Evolutionary conservation across 2,113 vertebrate species (phyloP).

Genomic region (Aptenodytes patagonicus): DNA sequence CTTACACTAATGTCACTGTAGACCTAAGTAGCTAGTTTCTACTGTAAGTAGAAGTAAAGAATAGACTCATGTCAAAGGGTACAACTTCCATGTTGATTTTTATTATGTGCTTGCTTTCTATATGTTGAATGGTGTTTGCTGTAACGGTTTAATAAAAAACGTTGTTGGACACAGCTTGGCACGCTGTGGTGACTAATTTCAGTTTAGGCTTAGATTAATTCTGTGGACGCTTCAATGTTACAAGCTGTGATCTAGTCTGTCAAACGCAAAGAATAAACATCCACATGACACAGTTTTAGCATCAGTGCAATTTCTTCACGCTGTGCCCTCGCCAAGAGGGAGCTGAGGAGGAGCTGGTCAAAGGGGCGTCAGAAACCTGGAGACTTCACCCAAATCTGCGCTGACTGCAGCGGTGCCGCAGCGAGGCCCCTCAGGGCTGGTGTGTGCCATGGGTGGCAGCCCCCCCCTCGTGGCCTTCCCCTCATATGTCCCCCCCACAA

Average conservation of each 20-base stretch:
- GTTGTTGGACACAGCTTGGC: neutral
- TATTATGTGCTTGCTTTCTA: neutral
- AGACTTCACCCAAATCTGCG: neutral
- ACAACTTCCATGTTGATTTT: neutral
- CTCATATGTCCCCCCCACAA: neutral
- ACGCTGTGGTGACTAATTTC: neutral
- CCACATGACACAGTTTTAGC: neutral
- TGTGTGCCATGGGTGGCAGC: rapidly evolving
- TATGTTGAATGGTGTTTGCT: neutral
- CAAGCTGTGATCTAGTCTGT: neutral
- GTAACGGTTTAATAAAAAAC: constrained; percentile 26
- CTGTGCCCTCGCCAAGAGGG: neutral
- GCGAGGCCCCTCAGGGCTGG: neutral
- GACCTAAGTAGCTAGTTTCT: neutral
- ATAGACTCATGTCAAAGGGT: neutral
- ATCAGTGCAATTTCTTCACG: neutral
- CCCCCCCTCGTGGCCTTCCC: too few relatives aligned
- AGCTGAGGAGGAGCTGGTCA: neutral
- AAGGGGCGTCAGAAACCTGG: neutral
- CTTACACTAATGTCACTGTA: neutral
- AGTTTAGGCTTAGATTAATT: neutral
- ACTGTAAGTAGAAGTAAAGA: neutral
- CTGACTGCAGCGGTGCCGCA: rapidly evolving
- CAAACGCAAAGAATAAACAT: neutral
- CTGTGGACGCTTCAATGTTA: neutral